phyloP scores from a whole-genome alignment of 2,113 vertebrate species.

The Orthochromis indermauri region DNA sequence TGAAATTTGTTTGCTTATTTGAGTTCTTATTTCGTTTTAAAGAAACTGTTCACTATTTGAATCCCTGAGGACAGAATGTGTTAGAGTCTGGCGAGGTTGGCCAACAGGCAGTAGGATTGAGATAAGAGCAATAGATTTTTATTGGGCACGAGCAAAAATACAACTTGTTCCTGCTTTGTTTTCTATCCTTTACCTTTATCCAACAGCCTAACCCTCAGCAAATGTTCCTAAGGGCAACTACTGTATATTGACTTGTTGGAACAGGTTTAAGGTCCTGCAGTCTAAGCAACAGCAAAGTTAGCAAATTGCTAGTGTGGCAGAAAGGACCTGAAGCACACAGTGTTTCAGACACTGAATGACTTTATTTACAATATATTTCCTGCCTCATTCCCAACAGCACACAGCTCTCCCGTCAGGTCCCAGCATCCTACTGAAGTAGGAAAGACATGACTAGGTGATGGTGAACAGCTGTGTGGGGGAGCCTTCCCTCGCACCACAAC shows the following conservation, averaged over 20 bases:
- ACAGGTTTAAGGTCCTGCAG: not conserved
- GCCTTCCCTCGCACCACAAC: not conserved
- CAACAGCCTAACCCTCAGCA: not conserved
- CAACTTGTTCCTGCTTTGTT: not conserved
- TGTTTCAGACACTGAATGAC: not conserved
- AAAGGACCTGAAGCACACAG: not conserved
- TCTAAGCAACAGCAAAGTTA: not conserved
- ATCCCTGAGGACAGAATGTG: accelerated
- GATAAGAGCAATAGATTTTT: not conserved
- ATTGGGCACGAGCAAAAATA: not conserved
- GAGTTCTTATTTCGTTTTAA: not conserved
- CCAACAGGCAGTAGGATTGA: not conserved
- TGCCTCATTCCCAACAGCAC: accelerated
- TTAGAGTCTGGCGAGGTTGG: not conserved
- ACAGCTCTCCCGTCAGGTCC: not conserved
- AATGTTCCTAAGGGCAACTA: not conserved
- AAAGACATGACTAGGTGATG: not conserved
- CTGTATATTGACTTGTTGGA: not conserved
- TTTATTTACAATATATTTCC: not conserved
- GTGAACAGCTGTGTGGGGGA: not conserved
- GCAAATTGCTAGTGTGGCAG: not conserved
- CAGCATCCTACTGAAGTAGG: not conserved
- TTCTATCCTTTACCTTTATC: not conserved
- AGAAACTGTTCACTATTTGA: not conserved
- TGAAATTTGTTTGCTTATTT: not conserved